Evolutionary conservation across 2,888 invertebrate species (phyloP).

Genomic region (Perithous albicinctus): DNA sequence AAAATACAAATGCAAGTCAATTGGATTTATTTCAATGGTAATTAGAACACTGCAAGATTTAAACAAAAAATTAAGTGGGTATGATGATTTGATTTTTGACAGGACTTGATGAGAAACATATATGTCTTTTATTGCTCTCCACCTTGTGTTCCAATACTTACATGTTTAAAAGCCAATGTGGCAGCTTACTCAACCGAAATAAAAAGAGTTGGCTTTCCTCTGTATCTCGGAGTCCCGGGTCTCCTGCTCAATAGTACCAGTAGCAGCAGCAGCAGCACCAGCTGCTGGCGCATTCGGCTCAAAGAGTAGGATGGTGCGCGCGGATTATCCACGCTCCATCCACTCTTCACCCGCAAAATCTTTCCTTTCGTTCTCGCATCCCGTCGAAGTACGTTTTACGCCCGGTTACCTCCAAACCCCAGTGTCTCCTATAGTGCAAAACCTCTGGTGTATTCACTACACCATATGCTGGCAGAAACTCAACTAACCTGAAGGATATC

Average conservation of each 20-base stretch:
- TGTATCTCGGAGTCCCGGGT: constrained; percentile 1
- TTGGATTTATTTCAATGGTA: not conserved
- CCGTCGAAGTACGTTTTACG: constrained; percentile 77
- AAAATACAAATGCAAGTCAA: not conserved
- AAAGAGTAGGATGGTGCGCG: constrained; percentile 49
- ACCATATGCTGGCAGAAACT: constrained; percentile 11
- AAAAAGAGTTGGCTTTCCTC: constrained; percentile 26
- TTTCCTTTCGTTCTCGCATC: constrained; percentile 68
- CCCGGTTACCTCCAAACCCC: constrained; percentile 73
- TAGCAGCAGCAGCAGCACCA: constrained; percentile 6
- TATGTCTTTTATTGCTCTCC: not conserved
- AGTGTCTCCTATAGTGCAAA: constrained; percentile 25
- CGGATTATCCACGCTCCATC: constrained; percentile 77
- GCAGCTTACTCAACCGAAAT: constrained; percentile 19
- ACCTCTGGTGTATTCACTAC: constrained; percentile 34
- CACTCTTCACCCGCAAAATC: constrained; percentile 73
- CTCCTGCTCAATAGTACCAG: not conserved
- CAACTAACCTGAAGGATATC: constrained; percentile 2
- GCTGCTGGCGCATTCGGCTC: constrained; percentile 51
- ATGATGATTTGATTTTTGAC: not conserved
- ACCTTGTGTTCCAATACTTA: not conserved
- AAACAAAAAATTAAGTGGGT: too few relatives aligned
- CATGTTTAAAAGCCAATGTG: not conserved
- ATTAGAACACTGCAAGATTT: not conserved
- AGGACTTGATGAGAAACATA: not conserved